These are phyloP conservation scores for honey bee (Apis mellifera) DNA, from an alignment of 1,140 invertebrate genomes.

Conservation along the genomic window DNA sequence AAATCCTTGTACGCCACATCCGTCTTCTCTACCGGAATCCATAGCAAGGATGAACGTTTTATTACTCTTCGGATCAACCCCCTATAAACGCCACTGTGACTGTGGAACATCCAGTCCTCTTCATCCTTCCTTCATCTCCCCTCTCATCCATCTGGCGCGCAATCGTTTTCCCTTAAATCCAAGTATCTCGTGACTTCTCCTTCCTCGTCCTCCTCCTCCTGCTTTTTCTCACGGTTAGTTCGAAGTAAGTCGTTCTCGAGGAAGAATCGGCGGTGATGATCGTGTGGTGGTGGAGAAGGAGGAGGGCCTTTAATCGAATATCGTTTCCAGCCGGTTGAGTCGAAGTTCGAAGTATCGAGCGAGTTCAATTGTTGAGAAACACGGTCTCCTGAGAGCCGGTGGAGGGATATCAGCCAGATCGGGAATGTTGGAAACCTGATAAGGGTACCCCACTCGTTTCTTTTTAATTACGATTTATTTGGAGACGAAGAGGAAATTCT, in stretches of 20 bases:
- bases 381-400: neutral
- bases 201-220: neutral
- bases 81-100: neutral
- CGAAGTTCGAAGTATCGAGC: neutral
- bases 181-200: neutral
- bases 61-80: constrained; percentile 39
- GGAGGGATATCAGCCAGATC: neutral
- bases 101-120: neutral
- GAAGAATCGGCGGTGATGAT: neutral
- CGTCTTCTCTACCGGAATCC: constrained; percentile 33
- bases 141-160: constrained; percentile 31
- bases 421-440: constrained; percentile 13
- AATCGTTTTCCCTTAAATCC: constrained; percentile 46
- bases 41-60: constrained; percentile 14
- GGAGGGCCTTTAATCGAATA: neutral
- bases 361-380: neutral
- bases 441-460: neutral
- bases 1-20: constrained; percentile 17
- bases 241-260: neutral
- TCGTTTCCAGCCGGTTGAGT: neutral
- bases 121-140: neutral
- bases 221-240: too few species aligned
- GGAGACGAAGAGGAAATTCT: neutral
- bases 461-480: constrained; percentile 27
- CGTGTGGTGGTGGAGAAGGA: too few species aligned